Evolutionary conservation across 1,140 invertebrate species (phyloP).

Genomic region (Brachionus plicatilis): DNA sequence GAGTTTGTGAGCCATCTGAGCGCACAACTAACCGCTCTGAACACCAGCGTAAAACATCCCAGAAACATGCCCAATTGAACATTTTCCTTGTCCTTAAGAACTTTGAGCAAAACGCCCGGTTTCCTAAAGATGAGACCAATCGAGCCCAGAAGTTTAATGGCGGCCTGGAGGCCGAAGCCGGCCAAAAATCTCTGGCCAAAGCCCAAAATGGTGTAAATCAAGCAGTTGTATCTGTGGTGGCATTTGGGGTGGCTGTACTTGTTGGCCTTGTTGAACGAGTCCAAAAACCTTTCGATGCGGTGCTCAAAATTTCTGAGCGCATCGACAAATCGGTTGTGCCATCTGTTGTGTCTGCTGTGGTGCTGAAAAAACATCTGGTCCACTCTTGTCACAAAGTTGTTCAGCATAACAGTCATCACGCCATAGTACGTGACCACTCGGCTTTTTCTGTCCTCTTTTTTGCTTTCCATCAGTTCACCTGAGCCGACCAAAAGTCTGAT

Average conservation of each 20-base stretch:
- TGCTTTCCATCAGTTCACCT: not conserved
- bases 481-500: not conserved
- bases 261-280: not conserved
- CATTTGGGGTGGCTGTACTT: not conserved
- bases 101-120: slow-evolving; percentile 44
- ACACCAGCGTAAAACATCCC: slow-evolving; percentile 47
- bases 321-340: not conserved
- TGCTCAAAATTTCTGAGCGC: not conserved
- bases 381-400: not conserved
- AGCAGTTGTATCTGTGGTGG: slow-evolving; percentile 29
- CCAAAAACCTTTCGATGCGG: not conserved
- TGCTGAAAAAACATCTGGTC: not conserved
- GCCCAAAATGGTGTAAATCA: slow-evolving; percentile 41
- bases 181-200: slow-evolving; percentile 46
- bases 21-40: slow-evolving; percentile 49
- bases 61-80: slow-evolving; percentile 49
- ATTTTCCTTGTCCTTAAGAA: slow-evolving; percentile 46
- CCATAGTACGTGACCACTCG: slow-evolving; percentile 36
- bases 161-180: slow-evolving; percentile 48
- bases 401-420: not conserved
- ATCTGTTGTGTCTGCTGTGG: not conserved
- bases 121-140: slow-evolving; percentile 43
- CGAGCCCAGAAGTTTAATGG: slow-evolving; percentile 46
- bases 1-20: slow-evolving; percentile 47
- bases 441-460: not conserved